A percentile compares a stretch with the other conserved stretches of the same genome.
Evolutionary conservation across 1,140 invertebrate genomes (phyloP).

Genomic region (Drosophila repletoides): DNA sequence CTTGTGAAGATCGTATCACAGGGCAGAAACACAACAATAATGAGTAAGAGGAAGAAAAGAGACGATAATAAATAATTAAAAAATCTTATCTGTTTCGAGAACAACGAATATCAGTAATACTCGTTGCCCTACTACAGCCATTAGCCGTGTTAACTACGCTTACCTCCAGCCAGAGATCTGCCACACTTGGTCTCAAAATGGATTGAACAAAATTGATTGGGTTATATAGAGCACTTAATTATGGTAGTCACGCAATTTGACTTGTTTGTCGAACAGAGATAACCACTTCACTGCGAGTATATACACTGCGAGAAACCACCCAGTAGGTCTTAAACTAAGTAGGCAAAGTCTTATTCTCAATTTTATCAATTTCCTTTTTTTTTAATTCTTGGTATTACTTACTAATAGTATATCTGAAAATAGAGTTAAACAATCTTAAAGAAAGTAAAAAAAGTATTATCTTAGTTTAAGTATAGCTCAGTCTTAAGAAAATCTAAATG

Average conservation of each 20-base stretch:
- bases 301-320: too few relatives aligned
- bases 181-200: background rate
- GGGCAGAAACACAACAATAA: constrained; percentile 5
- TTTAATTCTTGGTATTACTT: too few relatives aligned
- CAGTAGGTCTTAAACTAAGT: too few relatives aligned
- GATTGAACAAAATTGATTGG: constrained; percentile 1
- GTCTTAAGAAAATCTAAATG: too few relatives aligned
- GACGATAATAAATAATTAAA: constrained; percentile 40
- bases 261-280: constrained; percentile 7
- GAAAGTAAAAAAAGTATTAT: too few relatives aligned
- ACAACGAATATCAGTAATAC: background rate
- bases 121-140: constrained; percentile 1
- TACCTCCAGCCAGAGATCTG: background rate
- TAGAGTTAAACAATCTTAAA: too few relatives aligned
- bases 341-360: too few relatives aligned
- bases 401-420: too few relatives aligned
- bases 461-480: too few relatives aligned
- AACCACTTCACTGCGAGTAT: background rate
- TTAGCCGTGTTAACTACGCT: constrained; percentile 27
- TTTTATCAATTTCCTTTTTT: too few relatives aligned
- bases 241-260: constrained; percentile 21
- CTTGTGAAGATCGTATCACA: background rate
- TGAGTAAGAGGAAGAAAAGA: background rate
- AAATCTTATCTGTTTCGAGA: constrained; percentile 31
- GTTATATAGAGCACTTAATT: constrained; percentile 29